Evolutionary conservation across 1,140 invertebrate genomes (phyloP).

Genomic region (Halesus radiatus): DNA sequence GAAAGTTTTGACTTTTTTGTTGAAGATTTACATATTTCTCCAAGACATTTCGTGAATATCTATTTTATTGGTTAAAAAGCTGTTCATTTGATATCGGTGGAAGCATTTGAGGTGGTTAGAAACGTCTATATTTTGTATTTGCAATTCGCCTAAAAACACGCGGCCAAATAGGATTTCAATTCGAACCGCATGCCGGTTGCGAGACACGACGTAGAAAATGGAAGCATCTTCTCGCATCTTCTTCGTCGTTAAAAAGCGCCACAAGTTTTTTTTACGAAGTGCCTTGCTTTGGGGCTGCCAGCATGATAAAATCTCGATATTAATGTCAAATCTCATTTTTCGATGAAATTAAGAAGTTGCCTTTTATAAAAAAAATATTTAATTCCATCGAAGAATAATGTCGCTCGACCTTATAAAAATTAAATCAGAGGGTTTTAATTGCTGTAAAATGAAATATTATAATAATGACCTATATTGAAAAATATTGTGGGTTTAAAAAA

Average conservation of each 20-base stretch:
- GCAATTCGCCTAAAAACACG: slow-evolving; percentile 25
- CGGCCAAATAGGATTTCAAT: slow-evolving; percentile 27
- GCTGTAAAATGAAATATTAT: no score
- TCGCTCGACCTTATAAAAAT: neutral
- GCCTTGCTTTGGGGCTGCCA: neutral
- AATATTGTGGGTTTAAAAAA: no score
- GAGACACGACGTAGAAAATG: neutral
- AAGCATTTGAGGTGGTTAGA: neutral
- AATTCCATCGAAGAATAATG: no score
- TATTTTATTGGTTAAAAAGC: neutral
- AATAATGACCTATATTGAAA: no score
- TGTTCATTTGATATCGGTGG: neutral
- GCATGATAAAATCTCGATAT: neutral
- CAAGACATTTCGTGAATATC: neutral
- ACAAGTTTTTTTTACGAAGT: neutral
- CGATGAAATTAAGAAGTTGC: neutral
- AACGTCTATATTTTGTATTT: neutral
- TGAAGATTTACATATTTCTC: neutral
- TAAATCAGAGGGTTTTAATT: neutral
- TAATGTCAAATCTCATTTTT: neutral
- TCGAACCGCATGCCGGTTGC: slow-evolving; percentile 28
- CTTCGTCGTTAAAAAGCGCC: neutral
- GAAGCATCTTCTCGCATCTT: slow-evolving; percentile 1
- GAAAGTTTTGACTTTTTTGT: neutral
- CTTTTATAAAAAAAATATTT: no score